Evolutionary conservation across 2,888 invertebrate species (phyloP).

Genomic region (Microdon myrmicae): DNA sequence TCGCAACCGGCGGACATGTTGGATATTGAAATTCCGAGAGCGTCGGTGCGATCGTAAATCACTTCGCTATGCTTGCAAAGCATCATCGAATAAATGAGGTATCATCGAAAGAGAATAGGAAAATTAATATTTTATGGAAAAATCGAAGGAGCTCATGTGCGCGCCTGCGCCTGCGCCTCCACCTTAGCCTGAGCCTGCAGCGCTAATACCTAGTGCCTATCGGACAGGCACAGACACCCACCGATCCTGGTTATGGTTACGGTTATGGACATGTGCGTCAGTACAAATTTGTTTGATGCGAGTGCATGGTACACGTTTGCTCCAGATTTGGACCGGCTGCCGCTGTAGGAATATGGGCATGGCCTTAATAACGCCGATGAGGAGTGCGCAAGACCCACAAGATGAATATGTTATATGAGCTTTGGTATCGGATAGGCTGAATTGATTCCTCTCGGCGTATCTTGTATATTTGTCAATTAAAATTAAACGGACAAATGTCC

Average conservation of each 20-base stretch:
- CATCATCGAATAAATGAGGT: conserved; percentile 49
- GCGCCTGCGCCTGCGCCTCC: conserved; percentile 50
- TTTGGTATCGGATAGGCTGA: too few relatives aligned
- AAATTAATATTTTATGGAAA: conserved; percentile 52
- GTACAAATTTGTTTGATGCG: too few relatives aligned
- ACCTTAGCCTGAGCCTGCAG: conserved; percentile 9
- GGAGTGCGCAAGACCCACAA: too few relatives aligned
- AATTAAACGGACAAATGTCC: too few relatives aligned
- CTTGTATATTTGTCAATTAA: too few relatives aligned
- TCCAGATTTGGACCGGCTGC: too few relatives aligned
- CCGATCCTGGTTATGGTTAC: conserved; percentile 29
- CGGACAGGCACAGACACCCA: conserved; percentile 33
- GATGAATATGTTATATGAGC: too few relatives aligned
- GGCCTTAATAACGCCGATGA: too few relatives aligned
- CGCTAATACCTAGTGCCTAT: neutral
- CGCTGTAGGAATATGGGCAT: too few relatives aligned
- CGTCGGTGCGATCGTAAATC: conserved; percentile 44
- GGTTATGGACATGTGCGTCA: conserved; percentile 23
- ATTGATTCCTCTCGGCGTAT: too few relatives aligned
- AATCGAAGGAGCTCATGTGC: conserved; percentile 45
- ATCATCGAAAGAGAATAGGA: conserved; percentile 46
- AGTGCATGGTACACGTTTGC: too few relatives aligned
- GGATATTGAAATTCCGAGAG: conserved; percentile 43
- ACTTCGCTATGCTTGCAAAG: conserved; percentile 45
- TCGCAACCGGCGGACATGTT: neutral